Evolutionary conservation across 2,797 vertebrate genomes (phyloP), one percentile per base, ranked within the genome.

Genomic region (Hylomyscus alleni): DNA sequence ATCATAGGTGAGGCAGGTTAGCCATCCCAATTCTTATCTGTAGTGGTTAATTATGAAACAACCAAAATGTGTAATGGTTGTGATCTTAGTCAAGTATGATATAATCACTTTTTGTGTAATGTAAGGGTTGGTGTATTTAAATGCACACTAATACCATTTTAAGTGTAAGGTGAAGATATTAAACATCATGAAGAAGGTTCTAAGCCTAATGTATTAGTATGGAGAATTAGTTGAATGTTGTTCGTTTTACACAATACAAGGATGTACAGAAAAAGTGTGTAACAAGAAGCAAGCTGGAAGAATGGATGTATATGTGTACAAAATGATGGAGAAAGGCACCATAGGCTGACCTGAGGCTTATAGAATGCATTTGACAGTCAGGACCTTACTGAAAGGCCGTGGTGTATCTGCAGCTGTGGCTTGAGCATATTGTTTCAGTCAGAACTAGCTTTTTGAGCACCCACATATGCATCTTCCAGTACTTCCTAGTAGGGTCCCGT

Each of bases 11-110:
- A 47, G 17, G 56, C 52, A 83, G 52, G 19, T 50, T 82, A 10
- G 73, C 52, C 7, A 56, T 81, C 22, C 52, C 65, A 82, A 24
- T 82, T 86, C 4, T 75, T 89, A 77, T 58, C 78, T 78, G 47
- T 72, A 67, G 26, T n/a, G 77, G 44, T 94, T 90, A 94, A 95
- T 78, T 82, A 29, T 56, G 31, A 95, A 92, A 89, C 19, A 89
- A 29, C 17, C 11, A 93, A 94, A 88, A 92, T 67, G 6, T 85
- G 17, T 93, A 69, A 34, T 3, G 47, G 75, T 29, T 95, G 62
- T 3, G 44, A 80, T 76, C 26, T 76, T 56, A 11, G 65, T 89
- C 87, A 84, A 86, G 54, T 54, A 82, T 81, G 34, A 60, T 44
- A 10, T 1, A 93, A 75, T 76, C 26, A 29, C 20, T 20, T 73